Conservation (phyloP, 2,113 vertebrate species). For the Rhynchomys soricoides region DNA sequence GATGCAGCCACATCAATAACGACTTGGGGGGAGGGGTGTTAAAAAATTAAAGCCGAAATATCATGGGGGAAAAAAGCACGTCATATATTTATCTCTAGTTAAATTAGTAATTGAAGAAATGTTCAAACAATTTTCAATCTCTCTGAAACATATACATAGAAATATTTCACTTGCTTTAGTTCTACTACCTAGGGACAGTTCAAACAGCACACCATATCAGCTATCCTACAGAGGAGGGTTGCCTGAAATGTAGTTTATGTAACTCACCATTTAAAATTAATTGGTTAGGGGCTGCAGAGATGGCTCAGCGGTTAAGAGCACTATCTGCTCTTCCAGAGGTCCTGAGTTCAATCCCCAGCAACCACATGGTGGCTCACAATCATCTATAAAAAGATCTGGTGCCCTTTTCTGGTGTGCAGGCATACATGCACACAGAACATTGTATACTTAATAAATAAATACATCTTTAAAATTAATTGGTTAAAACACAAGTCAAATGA, state of each 20-base stretch:
- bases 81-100: neutral
- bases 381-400: no score
- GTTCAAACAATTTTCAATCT: conserved; percentile 39
- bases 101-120: conserved; percentile 43
- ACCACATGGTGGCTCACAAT: no score
- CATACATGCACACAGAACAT: no score
- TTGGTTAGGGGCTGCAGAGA: neutral
- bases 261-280: conserved; percentile 15
- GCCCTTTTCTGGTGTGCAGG: no score
- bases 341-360: no score
- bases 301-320: no score
- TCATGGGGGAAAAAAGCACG: neutral
- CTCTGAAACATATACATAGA: neutral
- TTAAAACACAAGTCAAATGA: neutral
- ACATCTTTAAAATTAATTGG: conserved; percentile 5
- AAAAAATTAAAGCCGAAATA: conserved; percentile 12
- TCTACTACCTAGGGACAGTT: conserved; percentile 17
- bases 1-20: neutral
- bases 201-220: neutral
- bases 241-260: conserved; percentile 12
- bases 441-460: no score
- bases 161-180: neutral
- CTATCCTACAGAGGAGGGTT: neutral
- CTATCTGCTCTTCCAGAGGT: no score
- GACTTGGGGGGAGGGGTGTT: accelerated